Conservation (phyloP, 2,113 vertebrate species). For the Corynorhinus townsendii region DNA sequence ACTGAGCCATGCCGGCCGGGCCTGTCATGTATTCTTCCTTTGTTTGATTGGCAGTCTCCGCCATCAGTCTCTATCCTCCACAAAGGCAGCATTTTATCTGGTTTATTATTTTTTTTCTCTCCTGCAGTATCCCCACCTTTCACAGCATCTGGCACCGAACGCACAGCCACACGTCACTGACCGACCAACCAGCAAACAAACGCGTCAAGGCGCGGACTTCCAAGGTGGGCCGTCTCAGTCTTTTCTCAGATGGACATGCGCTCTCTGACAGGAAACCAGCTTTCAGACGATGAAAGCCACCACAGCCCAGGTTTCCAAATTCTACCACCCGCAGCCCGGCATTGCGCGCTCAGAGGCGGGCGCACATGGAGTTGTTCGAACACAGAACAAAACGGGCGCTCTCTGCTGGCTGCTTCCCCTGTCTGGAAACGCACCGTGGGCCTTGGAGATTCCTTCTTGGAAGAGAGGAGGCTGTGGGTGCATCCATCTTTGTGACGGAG, state of each 20-base stretch:
- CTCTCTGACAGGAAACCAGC: background rate
- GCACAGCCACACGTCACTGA: background rate
- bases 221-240: background rate
- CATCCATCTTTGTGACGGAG: too few relatives aligned
- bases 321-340: background rate
- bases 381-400: background rate
- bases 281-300: background rate
- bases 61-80: background rate
- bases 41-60: background rate
- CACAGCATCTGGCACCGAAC: background rate
- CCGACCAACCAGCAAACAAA: background rate
- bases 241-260: background rate
- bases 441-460: conserved; percentile 40
- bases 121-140: background rate
- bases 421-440: conserved; percentile 48
- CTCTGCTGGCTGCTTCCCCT: background rate
- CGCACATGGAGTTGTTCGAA: background rate
- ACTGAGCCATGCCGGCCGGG: too few relatives aligned
- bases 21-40: background rate
- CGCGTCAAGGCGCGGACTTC: background rate
- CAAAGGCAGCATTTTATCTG: background rate
- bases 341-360: conserved; percentile 42
- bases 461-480: conserved; percentile 61
- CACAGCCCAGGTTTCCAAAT: conserved; percentile 49
- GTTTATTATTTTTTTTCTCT: background rate